phyloP scores from a whole-genome alignment of 2,797 vertebrate species.

The Artibeus jamaicensis region DNA sequence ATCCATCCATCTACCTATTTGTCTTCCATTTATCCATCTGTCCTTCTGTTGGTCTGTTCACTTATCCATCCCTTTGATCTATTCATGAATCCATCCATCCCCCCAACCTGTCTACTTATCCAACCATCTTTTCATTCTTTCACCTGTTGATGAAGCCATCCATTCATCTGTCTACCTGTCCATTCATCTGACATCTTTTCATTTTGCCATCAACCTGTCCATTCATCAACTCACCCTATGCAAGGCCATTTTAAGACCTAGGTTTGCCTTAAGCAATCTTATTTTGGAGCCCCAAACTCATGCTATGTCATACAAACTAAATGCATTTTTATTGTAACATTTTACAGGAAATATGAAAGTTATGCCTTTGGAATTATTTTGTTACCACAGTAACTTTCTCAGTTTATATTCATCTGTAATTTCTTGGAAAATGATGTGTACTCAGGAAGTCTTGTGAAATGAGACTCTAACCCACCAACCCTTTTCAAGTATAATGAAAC shows the following conservation, averaged over 20 bases:
- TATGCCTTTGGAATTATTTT: conserved; percentile 30
- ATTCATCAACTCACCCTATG: neutral
- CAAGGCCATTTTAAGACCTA: neutral
- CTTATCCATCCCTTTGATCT: too few species aligned
- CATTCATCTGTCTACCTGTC: neutral
- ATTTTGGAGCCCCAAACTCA: neutral
- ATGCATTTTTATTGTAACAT: neutral
- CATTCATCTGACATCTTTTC: neutral
- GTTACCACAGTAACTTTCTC: neutral
- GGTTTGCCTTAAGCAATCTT: neutral
- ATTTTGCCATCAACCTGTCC: neutral
- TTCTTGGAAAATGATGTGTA: conserved; percentile 39
- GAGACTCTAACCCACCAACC: conserved; percentile 28
- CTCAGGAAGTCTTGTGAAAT: conserved; percentile 33
- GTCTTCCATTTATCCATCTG: neutral
- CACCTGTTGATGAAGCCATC: neutral
- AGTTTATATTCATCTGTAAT: conserved; percentile 31
- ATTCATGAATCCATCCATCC: neutral
- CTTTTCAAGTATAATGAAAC: conserved; percentile 47
- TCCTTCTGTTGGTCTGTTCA: too few species aligned
- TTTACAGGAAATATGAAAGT: neutral
- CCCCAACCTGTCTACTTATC: too few species aligned
- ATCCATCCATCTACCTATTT: neutral
- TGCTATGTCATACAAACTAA: neutral
- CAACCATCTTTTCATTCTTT: neutral